Evolutionary conservation across 1,140 invertebrate species (phyloP), one percentile per base, ranked within the genome.

Genomic region (Brachionus manjavacas): DNA sequence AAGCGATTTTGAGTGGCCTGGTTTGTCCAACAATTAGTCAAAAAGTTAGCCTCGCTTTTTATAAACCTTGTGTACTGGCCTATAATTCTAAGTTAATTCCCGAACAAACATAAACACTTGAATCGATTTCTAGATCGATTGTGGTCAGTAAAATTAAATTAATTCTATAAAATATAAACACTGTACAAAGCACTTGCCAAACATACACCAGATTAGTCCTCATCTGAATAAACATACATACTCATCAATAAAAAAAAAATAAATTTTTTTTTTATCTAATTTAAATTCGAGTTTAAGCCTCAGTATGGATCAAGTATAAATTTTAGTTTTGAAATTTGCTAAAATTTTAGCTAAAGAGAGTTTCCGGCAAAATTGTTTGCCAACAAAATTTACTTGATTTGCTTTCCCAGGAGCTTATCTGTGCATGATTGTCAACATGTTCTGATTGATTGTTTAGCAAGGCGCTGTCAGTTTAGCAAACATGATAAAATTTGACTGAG

Each of bases 51-150:
- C 31, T 68, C 31, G 31, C 31, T 68, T 68, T 68, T 4, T n/a
- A 9, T 16, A 72, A 72, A 72, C 39, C 68, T 72, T 72, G 68
- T 72, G 68, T 72, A 41, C 41, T 72, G 39, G 68, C 31, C 39
- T 31, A 68, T 1, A 68, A 68, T 31, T 25, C 66, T 31, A 72
- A 72, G 68, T 72, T 72, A 72, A 72, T 72, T 39, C 68, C 68
- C 68, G 46, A 72, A 46, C 35, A 72, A 72, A 72, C 39, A 72
- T n/a, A 72, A 39, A 39, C 68, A 72, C 25, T 39, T 12, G 68
- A 72, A 41, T 72, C 35, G 31, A 39, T 4, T 41, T 39, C 39
- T 72, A 72, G 52, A 60, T 60, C 52, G 25, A 60, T 60, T 60
- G 52, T 60, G 52, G 20, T 60, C n/a, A 72, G 31, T 41, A 28